These are phyloP conservation scores for Thereva unica DNA, from an alignment of 2,888 invertebrate species.

Conservation along the genomic window DNA sequence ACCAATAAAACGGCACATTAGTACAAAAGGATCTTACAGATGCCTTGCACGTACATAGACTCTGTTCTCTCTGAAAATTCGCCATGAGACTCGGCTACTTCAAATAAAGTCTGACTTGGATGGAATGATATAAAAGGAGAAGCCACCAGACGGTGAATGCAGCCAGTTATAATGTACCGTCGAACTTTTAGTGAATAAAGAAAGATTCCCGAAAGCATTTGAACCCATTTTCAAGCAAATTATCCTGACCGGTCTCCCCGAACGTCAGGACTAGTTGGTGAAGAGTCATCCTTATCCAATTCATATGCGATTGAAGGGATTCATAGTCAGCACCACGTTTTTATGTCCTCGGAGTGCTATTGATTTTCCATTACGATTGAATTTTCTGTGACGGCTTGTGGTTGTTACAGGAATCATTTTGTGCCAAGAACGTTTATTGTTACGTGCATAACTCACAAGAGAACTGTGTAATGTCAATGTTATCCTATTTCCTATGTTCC, in stretches of 20 bases:
- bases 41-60: no score
- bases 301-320: constrained; percentile 9
- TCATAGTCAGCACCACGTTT: constrained; percentile 13
- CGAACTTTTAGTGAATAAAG: no score
- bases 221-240: neutral
- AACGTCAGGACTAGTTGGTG: constrained; percentile 2
- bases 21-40: no score
- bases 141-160: no score
- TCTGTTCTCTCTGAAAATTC: no score
- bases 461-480: constrained; percentile 6
- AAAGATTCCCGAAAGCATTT: no score
- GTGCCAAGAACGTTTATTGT: constrained; percentile 10
- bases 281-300: constrained; percentile 7
- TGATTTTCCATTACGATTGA: constrained; percentile 19
- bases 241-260: constrained; percentile 7
- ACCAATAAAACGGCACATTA: no score
- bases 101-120: no score
- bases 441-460: constrained; percentile 1
- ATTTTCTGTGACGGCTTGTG: constrained; percentile 30
- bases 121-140: no score
- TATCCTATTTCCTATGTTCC: no score
- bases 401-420: constrained; percentile 28
- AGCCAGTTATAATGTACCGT: no score
- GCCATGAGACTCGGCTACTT: no score
- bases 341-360: constrained; percentile 16